phyloP scores from a whole-genome alignment of 2,113 vertebrate species.

The Rhinopomastus cyanomelas region DNA sequence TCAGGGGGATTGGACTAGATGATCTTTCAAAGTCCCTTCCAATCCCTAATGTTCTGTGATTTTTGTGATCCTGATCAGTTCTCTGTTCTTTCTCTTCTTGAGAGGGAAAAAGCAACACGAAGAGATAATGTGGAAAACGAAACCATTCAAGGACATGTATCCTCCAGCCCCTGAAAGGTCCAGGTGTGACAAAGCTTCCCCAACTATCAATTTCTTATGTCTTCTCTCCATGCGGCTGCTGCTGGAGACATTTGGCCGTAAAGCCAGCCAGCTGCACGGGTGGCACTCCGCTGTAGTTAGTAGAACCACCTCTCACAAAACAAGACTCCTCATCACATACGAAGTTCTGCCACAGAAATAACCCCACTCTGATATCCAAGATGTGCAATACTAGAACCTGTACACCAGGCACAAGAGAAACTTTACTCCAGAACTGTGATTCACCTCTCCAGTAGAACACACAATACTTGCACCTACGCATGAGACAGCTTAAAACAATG shows the following conservation, averaged over 20 bases:
- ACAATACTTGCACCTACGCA: background rate
- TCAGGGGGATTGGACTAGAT: too few relatives aligned
- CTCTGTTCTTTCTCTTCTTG: background rate
- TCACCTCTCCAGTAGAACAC: background rate
- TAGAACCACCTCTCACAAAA: background rate
- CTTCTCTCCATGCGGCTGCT: background rate
- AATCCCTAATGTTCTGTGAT: too few relatives aligned
- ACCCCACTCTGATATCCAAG: background rate
- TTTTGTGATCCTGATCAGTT: background rate
- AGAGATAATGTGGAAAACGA: background rate
- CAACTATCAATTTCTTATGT: background rate
- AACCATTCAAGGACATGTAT: background rate
- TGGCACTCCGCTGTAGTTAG: background rate
- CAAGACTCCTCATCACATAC: background rate
- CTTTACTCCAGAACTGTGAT: background rate
- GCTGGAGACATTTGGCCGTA: background rate
- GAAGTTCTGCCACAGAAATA: background rate
- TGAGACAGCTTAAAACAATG: background rate
- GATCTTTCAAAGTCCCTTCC: too few relatives aligned
- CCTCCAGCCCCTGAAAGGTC: background rate
- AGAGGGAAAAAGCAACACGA: background rate
- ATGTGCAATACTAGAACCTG: background rate
- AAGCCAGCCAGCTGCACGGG: accelerated
- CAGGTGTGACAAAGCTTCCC: background rate
- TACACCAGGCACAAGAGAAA: background rate